Evolutionary conservation across 2,888 invertebrate species (phyloP), one percentile per base, ranked within the genome.

Genomic region (Hecatera dysodea): DNA sequence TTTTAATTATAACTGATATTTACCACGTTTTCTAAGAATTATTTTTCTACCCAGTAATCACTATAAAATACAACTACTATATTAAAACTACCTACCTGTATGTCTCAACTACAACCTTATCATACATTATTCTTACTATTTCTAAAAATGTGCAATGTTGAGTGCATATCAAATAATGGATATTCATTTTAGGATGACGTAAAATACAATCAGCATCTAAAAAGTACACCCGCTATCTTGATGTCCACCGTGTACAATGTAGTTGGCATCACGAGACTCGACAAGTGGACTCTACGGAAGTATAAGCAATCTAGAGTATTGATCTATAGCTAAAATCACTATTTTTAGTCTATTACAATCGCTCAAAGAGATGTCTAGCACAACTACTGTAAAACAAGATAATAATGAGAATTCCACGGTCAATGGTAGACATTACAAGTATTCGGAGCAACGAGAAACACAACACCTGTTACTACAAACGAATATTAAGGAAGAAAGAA

Each of bases 191-290:
- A 71, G 61, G 59, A 61, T 52, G 46, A 53, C 71, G 42, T 55
- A 22, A 17, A 66, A 36, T 33, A 8, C 15, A n/a, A 42, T 56
- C 55, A 24, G 11, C 72, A 15, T 65, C 62, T 61, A 67, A 59
- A 75, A 74, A 73, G 68, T 52, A 57, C 59, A 62, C 29, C 61
- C 72, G 44, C 55, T 46, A 67, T 70, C 56, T 72, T 81, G 63
- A 74, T 33, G 67, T 67, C 71, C 61, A 69, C 55, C 39, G 65
- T 44, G 57, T 75, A 76, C 52, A 68, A 81, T 53, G 75, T 84
- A 84, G 80, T 91, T 92, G 91, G 91, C 91, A 91, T 90, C 90
- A 81, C 74, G 90, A 90, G 87, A 90, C 76, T 81, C 80, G 67
- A 39, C 42, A 67, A 69, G 61, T 63, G 65, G 53, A 61, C 55